Percentiles rank a stretch among this genome's conserved stretches.
Conservation (phyloP, 2,888 invertebrate species). For the Chrysopilus asiliformis region DNA sequence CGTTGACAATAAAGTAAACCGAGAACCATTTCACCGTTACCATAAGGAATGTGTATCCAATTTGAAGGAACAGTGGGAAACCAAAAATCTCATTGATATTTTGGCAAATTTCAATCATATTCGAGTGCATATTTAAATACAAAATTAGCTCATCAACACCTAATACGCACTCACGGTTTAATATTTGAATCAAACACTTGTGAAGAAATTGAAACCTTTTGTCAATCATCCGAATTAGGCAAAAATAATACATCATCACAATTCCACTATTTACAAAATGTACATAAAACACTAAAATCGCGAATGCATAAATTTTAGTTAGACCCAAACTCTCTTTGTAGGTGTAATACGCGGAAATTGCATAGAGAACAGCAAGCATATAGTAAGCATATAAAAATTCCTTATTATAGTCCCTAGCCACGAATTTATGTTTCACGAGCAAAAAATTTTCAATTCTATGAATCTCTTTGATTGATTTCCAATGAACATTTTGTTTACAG, state of each 20-base stretch:
- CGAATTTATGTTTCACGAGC: background rate
- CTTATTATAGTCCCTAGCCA: background rate
- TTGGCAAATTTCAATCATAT: conserved; percentile 6
- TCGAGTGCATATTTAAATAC: conserved; percentile 3
- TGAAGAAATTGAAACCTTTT: conserved; percentile 4
- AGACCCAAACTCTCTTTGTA: conserved; percentile 2
- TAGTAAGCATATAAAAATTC: background rate
- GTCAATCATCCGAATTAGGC: conserved; percentile 4
- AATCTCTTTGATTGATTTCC: conserved; percentile 1
- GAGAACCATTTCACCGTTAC: conserved; percentile 2
- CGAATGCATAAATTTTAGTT: background rate
- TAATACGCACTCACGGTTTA: background rate
- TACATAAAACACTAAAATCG: background rate
- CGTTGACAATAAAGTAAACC: conserved; percentile 4
- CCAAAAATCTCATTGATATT: conserved; percentile 5
- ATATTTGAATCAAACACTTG: conserved; percentile 1
- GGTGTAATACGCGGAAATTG: background rate
- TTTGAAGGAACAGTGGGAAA: conserved; percentile 4
- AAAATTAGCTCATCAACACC: background rate
- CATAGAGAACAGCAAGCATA: background rate
- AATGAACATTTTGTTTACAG: background rate
- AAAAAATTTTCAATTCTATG: background rate
- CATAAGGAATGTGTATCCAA: conserved; percentile 2
- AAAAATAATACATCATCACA: conserved; percentile 1
- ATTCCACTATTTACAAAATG: conserved; percentile 2